Conservation (phyloP, 2,888 invertebrate species). For the Dicroscelio sp. region DNA sequence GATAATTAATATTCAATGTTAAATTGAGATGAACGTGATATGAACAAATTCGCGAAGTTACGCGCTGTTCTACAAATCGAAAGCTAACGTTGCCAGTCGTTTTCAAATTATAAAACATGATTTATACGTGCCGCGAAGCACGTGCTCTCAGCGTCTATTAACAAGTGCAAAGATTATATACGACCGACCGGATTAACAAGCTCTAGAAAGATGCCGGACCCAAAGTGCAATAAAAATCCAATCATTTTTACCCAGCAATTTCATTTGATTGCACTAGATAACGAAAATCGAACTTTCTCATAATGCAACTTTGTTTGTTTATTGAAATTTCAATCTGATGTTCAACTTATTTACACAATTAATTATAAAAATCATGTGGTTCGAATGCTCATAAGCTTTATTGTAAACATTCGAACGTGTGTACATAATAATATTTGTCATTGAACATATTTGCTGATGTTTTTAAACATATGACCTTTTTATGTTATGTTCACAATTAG, state of each 20-base stretch:
- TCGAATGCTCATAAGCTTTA: too few species aligned
- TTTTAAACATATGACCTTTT: too few species aligned
- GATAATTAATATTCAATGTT: constrained; percentile 49
- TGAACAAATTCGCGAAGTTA: not conserved
- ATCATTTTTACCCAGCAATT: constrained; percentile 60
- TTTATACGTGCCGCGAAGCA: constrained; percentile 56
- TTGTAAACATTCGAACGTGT: too few species aligned
- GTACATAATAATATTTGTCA: too few species aligned
- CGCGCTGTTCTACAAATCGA: constrained; percentile 29
- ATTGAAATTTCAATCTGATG: not conserved
- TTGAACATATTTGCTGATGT: too few species aligned
- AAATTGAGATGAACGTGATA: constrained; percentile 47
- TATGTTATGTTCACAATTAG: too few species aligned
- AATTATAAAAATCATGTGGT: too few species aligned
- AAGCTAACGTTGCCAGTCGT: constrained; percentile 46
- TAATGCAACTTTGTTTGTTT: not conserved
- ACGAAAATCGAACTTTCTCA: not conserved
- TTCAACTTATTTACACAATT: too few species aligned
- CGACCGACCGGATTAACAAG: constrained; percentile 36
- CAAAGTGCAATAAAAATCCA: constrained; percentile 28
- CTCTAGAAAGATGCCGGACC: constrained; percentile 45
- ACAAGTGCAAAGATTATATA: constrained; percentile 64
- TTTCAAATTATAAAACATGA: constrained; percentile 61
- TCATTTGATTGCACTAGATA: constrained; percentile 15
- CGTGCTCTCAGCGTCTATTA: constrained; percentile 53